phyloP scores from a whole-genome alignment of 2,797 vertebrate species.

The Melanotaenia parkinsoni region DNA sequence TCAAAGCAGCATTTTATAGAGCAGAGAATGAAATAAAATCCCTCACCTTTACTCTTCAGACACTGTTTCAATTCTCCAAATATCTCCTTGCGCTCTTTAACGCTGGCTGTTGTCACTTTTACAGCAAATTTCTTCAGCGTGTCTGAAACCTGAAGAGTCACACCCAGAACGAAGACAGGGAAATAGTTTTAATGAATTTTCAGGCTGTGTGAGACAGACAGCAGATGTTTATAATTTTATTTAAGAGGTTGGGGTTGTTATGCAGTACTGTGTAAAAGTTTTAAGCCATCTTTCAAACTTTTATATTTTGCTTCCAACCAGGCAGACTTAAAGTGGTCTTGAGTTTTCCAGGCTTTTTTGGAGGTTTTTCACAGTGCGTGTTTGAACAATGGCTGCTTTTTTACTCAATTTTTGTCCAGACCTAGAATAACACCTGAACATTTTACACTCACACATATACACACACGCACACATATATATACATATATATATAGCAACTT shows the following conservation, averaged over 20 bases:
- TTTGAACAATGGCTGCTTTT: not conserved
- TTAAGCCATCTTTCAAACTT: not conserved
- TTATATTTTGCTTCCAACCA: not conserved
- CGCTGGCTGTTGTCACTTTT: constrained; percentile 94
- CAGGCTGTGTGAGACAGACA: not conserved
- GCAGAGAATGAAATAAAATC: not conserved
- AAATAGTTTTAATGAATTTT: not conserved
- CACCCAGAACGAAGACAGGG: not conserved
- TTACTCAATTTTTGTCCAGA: not conserved
- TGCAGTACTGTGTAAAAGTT: not conserved
- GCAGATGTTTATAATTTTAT: not conserved
- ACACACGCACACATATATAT: too few species aligned
- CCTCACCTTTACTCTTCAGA: constrained; percentile 89
- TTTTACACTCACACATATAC: too few species aligned
- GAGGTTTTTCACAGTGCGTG: not conserved
- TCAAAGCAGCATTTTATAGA: not conserved
- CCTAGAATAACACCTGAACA: too few species aligned
- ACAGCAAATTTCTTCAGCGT: constrained; percentile 94
- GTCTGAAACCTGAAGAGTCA: constrained; percentile 88
- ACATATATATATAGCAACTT: too few species aligned
- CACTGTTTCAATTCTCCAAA: constrained; percentile 90
- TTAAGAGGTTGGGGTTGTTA: not conserved
- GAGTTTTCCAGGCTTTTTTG: not conserved
- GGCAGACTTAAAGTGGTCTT: not conserved
- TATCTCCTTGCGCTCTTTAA: constrained; percentile 93